These are phyloP conservation scores for Poecilus cupreus DNA, from an alignment of 2,888 invertebrate genomes.

Conservation along the genomic window DNA sequence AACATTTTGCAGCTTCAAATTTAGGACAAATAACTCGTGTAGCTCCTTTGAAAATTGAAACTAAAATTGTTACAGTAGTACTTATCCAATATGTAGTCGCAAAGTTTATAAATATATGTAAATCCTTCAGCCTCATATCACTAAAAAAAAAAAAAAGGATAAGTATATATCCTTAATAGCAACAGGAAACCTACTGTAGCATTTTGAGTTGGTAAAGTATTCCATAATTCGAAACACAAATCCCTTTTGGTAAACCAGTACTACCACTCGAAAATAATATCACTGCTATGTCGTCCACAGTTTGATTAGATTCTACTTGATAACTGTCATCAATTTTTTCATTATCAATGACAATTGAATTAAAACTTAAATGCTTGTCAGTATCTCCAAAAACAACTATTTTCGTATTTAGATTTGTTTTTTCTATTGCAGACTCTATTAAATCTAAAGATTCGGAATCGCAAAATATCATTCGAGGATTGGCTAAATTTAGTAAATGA, in stretches of 20 bases:
- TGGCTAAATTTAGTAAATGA: neutral
- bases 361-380: conserved; percentile 59
- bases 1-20: neutral
- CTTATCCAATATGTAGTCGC: neutral
- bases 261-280: conserved; percentile 62
- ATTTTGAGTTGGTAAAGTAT: neutral
- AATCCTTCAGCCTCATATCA: too few relatives aligned
- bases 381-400: conserved; percentile 66
- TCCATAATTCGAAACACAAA: conserved; percentile 54
- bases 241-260: conserved; percentile 61
- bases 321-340: conserved; percentile 65
- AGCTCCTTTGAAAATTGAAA: neutral
- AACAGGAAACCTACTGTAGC: too few relatives aligned
- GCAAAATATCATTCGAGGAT: conserved; percentile 62
- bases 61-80: neutral
- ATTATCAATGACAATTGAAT: conserved; percentile 64
- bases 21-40: neutral
- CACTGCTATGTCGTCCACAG: conserved; percentile 15
- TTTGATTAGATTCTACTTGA: conserved; percentile 62
- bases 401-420: conserved; percentile 63
- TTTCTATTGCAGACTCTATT: conserved; percentile 64
- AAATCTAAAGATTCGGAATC: conserved; percentile 63
- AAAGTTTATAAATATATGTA: too few relatives aligned
- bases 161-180: too few relatives aligned
- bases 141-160: too few relatives aligned